These are phyloP conservation scores for Agrochola lota DNA, from an alignment of 2,888 invertebrate species.

Conservation along the genomic window DNA sequence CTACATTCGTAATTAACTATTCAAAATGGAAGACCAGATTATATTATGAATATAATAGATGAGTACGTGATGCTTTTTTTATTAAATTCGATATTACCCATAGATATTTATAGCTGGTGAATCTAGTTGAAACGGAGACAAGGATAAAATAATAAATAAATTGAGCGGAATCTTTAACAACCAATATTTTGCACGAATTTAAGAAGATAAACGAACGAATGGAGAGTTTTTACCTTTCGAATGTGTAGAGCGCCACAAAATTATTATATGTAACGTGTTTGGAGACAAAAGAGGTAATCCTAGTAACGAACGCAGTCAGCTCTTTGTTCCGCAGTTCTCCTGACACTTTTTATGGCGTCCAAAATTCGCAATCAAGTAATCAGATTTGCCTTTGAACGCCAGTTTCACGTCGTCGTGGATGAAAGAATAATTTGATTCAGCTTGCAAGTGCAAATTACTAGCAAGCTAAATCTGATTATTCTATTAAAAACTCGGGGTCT, in stretches of 20 bases:
- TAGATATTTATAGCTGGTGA: not conserved
- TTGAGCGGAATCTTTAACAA: not conserved
- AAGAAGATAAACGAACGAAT: not conserved
- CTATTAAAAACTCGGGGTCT: slow-evolving; percentile 39
- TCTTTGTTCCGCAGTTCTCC: slow-evolving; percentile 34
- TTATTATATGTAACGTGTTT: slow-evolving; percentile 4
- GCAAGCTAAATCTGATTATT: slow-evolving; percentile 34
- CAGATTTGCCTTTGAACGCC: slow-evolving; percentile 68
- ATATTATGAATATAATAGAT: not conserved
- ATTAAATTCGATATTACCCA: not conserved
- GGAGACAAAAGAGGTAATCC: slow-evolving; percentile 23
- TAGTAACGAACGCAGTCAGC: slow-evolving; percentile 20
- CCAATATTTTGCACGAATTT: not conserved
- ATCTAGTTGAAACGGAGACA: not conserved
- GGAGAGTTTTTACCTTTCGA: slow-evolving; percentile 3
- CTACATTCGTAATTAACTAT: not conserved
- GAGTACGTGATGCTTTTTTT: not conserved
- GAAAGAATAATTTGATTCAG: slow-evolving; percentile 70
- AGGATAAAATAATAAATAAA: not conserved
- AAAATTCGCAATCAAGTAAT: slow-evolving; percentile 80
- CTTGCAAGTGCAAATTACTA: slow-evolving; percentile 58
- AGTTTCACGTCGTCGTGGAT: slow-evolving; percentile 58
- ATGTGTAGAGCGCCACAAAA: not conserved
- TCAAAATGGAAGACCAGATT: not conserved
- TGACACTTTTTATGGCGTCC: slow-evolving; percentile 51